phyloP scores from a whole-genome alignment of 1,140 invertebrate species.

The Drosophila subpulchrella region DNA sequence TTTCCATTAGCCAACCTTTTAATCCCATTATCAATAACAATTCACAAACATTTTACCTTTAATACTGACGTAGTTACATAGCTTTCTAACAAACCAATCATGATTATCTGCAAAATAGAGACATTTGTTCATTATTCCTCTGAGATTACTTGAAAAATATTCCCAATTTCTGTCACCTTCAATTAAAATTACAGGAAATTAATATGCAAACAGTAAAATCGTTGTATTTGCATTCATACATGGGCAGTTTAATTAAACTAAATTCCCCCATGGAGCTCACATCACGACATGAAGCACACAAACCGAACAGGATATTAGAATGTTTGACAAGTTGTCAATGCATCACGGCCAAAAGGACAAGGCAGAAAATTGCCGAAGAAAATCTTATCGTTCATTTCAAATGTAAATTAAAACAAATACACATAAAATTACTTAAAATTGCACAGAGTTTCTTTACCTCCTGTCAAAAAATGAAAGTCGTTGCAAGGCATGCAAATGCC shows the following conservation, averaged over 20 bases:
- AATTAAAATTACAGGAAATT: constrained; percentile 66
- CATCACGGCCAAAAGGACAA: constrained; percentile 4
- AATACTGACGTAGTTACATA: no score
- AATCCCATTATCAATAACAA: not conserved
- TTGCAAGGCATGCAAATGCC: constrained; percentile 12
- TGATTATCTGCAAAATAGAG: not conserved
- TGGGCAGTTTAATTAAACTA: constrained; percentile 67
- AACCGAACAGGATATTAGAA: constrained; percentile 39
- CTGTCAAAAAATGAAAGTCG: constrained; percentile 35
- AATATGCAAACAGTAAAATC: constrained; percentile 50
- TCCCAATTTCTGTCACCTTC: constrained; percentile 45
- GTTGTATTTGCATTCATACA: constrained; percentile 29
- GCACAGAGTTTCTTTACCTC: constrained; percentile 10
- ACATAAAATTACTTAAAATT: constrained; percentile 76
- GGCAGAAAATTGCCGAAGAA: constrained; percentile 39
- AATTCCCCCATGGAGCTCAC: constrained; percentile 42
- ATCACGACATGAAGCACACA: constrained; percentile 10
- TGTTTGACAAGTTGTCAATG: constrained; percentile 72
- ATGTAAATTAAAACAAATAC: constrained; percentile 65
- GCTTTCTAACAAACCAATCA: not conserved
- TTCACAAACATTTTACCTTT: not conserved
- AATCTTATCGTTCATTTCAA: constrained; percentile 43
- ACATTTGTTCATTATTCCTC: not conserved
- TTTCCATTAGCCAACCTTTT: no score
- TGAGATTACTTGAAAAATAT: constrained; percentile 3